Evolutionary conservation across 2,113 vertebrate species (phyloP).

Genomic region (Tragelaphus strepsiceros): DNA sequence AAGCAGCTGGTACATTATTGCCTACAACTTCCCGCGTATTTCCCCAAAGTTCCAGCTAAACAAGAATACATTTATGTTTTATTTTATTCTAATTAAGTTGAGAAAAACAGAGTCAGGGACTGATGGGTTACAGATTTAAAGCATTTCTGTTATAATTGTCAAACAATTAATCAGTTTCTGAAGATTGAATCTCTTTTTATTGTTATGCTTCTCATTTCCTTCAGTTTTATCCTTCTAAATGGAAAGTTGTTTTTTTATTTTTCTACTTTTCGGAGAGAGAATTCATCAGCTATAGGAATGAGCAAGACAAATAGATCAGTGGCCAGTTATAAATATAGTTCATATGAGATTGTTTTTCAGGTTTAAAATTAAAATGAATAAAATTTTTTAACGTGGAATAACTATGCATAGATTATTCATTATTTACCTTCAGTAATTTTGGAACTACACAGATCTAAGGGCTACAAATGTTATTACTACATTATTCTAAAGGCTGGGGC

Average conservation of each 20-base stretch:
- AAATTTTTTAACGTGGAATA: neutral
- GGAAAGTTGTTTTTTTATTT: neutral
- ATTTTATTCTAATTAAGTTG: slow-evolving; percentile 67
- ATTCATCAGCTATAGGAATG: neutral
- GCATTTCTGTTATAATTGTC: neutral
- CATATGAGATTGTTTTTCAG: neutral
- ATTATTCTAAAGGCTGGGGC: neutral
- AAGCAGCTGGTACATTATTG: slow-evolving; percentile 75
- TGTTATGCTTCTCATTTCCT: slow-evolving; percentile 25
- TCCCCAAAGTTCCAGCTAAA: slow-evolving; percentile 66
- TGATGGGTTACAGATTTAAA: slow-evolving; percentile 43
- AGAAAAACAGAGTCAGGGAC: slow-evolving; percentile 9
- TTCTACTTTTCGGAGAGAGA: neutral
- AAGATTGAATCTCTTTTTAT: slow-evolving; percentile 33
- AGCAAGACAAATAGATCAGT: neutral
- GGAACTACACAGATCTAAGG: neutral
- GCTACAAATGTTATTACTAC: neutral
- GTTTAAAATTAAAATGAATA: slow-evolving; percentile 11
- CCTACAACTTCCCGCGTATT: slow-evolving; percentile 50
- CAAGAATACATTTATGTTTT: slow-evolving; percentile 42
- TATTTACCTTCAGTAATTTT: neutral
- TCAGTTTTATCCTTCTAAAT: slow-evolving; percentile 30
- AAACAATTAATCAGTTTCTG: slow-evolving; percentile 21
- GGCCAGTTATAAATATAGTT: slow-evolving; percentile 6
- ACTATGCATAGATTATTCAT: neutral